These are phyloP conservation scores for Diplolepis rosae DNA, from an alignment of 2,888 invertebrate species.

Conservation along the genomic window DNA sequence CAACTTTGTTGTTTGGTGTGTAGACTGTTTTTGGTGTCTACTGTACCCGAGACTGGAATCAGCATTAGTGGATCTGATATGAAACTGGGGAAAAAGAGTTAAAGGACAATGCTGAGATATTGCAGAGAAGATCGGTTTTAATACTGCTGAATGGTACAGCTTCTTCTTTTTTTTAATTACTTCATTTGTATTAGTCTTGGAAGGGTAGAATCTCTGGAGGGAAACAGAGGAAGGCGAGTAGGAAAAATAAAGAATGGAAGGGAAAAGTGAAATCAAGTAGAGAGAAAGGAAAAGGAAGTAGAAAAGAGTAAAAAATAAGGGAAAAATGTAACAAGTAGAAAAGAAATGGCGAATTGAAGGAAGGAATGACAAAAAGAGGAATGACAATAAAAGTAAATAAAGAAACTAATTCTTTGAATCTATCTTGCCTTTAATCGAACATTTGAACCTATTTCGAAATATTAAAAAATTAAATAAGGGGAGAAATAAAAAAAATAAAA, in stretches of 20 bases:
- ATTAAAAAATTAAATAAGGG: too few relatives aligned
- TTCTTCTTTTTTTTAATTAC: neutral
- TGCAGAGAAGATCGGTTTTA: neutral
- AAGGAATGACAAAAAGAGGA: too few relatives aligned
- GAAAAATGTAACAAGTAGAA: too few relatives aligned
- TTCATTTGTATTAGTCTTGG: neutral
- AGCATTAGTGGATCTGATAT: neutral
- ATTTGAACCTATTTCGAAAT: too few relatives aligned
- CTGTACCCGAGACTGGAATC: conserved; percentile 2
- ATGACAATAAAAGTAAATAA: too few relatives aligned
- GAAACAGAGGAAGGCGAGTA: neutral
- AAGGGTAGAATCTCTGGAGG: neutral
- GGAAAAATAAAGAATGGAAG: neutral
- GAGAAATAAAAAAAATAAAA: neutral
- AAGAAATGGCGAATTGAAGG: too few relatives aligned
- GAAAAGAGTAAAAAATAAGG: neutral
- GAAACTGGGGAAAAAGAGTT: neutral
- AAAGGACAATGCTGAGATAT: neutral
- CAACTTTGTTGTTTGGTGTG: conserved; percentile 1
- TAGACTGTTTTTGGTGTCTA: conserved; percentile 2
- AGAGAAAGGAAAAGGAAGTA: neutral
- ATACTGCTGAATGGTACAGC: conserved; percentile 11
- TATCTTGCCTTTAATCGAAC: too few relatives aligned
- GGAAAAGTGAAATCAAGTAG: neutral
- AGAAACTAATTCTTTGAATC: too few relatives aligned